phyloP scores from a whole-genome alignment of 2,113 vertebrate species.

The Azemiops feae region DNA sequence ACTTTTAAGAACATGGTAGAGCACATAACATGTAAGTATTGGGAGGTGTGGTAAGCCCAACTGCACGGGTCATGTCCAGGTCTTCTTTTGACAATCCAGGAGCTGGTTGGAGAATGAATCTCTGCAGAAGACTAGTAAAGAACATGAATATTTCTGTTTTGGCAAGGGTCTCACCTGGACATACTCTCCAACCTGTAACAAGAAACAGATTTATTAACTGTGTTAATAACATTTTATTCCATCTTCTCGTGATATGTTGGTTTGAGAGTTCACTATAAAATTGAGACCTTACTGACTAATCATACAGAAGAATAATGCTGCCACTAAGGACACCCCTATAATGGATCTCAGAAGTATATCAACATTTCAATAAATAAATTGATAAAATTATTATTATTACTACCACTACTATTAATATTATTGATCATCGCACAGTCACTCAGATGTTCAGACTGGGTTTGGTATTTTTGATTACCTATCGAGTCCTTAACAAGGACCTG shows the following conservation, averaged over 20 bases:
- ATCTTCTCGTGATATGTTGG: neutral
- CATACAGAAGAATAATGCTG: no score
- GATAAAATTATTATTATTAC: no score
- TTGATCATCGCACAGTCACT: no score
- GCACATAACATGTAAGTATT: slow-evolving; percentile 49
- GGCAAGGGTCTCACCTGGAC: slow-evolving; percentile 73
- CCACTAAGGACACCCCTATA: no score
- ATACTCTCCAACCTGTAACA: slow-evolving; percentile 68
- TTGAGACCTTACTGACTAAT: neutral
- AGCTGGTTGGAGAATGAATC: slow-evolving; percentile 60
- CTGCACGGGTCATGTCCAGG: slow-evolving; percentile 65
- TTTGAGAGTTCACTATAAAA: neutral
- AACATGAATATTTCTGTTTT: slow-evolving; percentile 65
- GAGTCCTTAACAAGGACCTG: no score
- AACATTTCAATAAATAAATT: no score
- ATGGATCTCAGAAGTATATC: no score
- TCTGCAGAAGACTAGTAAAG: neutral
- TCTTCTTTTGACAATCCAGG: slow-evolving; percentile 69
- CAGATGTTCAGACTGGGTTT: no score
- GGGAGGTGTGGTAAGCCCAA: slow-evolving; percentile 42
- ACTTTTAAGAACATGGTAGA: neutral
- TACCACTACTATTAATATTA: no score
- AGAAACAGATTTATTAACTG: neutral
- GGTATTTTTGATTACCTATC: no score
- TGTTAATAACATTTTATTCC: neutral